Percentiles rank a stretch among this genome's conserved stretches.
Conservation (phyloP, 2,113 vertebrate genomes). For the Pollimyrus isidori region DNA sequence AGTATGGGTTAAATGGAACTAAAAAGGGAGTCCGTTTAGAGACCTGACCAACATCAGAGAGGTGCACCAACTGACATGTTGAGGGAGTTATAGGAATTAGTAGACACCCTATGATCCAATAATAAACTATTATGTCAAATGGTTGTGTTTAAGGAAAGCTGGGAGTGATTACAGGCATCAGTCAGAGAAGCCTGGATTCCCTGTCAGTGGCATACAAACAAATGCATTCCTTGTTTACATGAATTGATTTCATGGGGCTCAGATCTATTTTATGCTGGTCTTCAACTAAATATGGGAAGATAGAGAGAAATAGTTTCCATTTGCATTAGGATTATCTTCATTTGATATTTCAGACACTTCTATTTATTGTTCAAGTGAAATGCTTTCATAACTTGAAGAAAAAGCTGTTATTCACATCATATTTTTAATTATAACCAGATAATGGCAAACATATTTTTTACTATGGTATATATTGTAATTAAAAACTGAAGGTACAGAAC, state of each 20-base stretch:
- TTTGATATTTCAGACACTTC: not conserved
- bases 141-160: not conserved
- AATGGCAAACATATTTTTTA: conserved; percentile 5
- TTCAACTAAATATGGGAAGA: not conserved
- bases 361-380: conserved; percentile 6
- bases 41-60: not conserved
- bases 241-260: not conserved
- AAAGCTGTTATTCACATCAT: not conserved
- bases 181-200: not conserved
- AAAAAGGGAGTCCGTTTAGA: not conserved
- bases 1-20: not conserved
- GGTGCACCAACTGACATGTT: not conserved
- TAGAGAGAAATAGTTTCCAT: not conserved
- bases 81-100: not conserved
- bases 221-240: conserved; percentile 1
- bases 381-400: conserved; percentile 1
- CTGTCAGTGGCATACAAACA: not conserved
- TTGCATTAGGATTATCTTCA: conserved; percentile 5
- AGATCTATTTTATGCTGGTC: not conserved
- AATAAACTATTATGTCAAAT: not conserved
- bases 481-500: conserved; percentile 4
- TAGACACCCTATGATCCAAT: not conserved
- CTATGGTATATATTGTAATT: conserved; percentile 1
- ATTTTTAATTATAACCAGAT: conserved; percentile 1
- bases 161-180: not conserved